Percentiles rank a stretch among this genome's conserved stretches.
These are phyloP conservation scores for Polydrusus cervinus DNA, from an alignment of 2,888 invertebrate species.

Conservation along the genomic window DNA sequence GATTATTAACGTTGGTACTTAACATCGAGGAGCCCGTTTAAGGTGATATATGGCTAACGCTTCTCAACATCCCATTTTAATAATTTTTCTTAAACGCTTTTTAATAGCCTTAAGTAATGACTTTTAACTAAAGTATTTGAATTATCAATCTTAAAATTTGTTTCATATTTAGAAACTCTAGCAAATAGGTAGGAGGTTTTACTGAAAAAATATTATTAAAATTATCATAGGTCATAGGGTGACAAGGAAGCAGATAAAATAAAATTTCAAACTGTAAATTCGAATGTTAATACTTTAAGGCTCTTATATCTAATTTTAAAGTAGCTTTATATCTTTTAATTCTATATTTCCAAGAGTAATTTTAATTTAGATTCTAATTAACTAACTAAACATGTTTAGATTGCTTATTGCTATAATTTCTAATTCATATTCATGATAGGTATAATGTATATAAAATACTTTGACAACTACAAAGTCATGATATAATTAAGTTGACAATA, in stretches of 20 bases:
- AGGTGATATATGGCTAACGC: background rate
- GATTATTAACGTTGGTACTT: background rate
- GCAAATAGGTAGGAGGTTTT: no score
- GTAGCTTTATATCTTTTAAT: no score
- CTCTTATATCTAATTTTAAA: no score
- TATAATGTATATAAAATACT: slow-evolving; percentile 2
- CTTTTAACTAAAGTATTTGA: no score
- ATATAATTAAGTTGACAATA: slow-evolving; percentile 3
- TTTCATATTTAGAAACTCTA: no score
- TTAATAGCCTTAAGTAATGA: no score
- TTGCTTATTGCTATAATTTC: background rate
- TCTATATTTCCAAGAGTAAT: background rate
- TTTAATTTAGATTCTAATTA: background rate
- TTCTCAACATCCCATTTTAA: background rate
- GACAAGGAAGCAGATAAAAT: no score
- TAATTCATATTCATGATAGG: slow-evolving; percentile 11
- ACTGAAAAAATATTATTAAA: no score
- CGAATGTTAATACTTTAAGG: no score
- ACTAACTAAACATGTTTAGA: background rate
- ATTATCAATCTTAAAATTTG: no score
- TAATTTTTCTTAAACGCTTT: background rate
- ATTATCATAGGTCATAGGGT: no score
- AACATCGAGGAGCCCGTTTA: background rate
- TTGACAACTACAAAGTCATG: slow-evolving; percentile 1
- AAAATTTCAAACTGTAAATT: no score